phyloP scores from a whole-genome alignment of 2,888 invertebrate species.

The Trileptium ribeirensis region DNA sequence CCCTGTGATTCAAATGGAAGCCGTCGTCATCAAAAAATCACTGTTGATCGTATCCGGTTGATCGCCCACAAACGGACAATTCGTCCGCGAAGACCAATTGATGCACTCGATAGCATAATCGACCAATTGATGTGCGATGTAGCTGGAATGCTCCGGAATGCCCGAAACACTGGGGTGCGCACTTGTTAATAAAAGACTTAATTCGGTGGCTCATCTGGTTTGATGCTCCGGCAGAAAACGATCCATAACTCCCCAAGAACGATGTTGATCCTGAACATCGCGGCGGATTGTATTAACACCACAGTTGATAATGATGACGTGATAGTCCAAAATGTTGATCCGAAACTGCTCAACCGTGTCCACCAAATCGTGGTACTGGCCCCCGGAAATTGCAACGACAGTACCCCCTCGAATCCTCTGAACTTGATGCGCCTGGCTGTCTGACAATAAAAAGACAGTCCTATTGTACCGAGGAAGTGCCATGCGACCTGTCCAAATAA shows the following conservation, averaged over 20 bases:
- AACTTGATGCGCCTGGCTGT: neutral
- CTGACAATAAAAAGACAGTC: neutral
- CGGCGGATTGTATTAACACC: neutral
- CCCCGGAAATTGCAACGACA: neutral
- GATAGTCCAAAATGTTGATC: neutral
- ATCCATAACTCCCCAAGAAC: neutral
- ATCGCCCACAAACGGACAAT: neutral
- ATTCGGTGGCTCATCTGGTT: no score
- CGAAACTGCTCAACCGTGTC: neutral
- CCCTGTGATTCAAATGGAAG: neutral
- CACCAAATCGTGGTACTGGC: neutral
- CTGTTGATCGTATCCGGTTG: neutral
- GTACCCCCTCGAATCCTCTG: neutral
- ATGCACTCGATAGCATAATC: neutral
- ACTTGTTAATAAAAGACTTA: neutral
- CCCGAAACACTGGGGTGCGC: neutral
- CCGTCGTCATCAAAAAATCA: neutral
- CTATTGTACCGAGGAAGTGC: neutral
- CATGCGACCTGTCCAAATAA: neutral
- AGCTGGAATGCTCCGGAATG: neutral
- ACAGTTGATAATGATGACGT: neutral
- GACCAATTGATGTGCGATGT: neutral
- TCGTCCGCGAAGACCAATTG: neutral
- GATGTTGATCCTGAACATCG: neutral
- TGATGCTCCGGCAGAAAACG: no score